Conservation (phyloP, 2,888 invertebrate genomes). For the Calameuta pallipes region DNA sequence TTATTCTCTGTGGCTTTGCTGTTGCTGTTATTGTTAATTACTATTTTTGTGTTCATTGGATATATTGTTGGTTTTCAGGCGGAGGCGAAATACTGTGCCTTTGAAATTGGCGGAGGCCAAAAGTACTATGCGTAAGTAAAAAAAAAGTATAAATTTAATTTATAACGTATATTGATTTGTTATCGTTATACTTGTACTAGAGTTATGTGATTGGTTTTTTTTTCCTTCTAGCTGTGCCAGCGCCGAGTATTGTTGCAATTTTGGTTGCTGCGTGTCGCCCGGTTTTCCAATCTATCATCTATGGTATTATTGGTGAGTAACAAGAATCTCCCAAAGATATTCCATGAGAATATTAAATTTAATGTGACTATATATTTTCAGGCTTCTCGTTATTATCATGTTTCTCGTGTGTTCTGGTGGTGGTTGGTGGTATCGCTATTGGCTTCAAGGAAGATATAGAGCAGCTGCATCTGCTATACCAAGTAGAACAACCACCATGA, state of each 20-base stretch:
- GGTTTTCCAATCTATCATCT: constrained; percentile 70
- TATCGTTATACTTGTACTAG: not conserved
- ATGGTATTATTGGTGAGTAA: constrained; percentile 70
- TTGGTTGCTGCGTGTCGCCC: constrained; percentile 69
- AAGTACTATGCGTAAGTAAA: constrained; percentile 65
- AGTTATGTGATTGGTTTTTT: not conserved
- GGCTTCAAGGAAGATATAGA: constrained; percentile 65
- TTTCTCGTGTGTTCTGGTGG: constrained; percentile 70
- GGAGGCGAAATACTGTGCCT: constrained; percentile 66
- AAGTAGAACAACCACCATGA: constrained; percentile 49
- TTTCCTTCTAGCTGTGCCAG: constrained; percentile 62
- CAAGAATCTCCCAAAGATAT: constrained; percentile 5
- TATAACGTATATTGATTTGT: not conserved
- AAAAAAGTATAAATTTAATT: not conserved
- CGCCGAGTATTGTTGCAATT: constrained; percentile 70
- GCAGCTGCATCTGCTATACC: constrained; percentile 58
- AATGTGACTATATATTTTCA: constrained; percentile 35
- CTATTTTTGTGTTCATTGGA: not conserved
- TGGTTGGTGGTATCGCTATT: constrained; percentile 70
- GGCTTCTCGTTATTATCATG: constrained; percentile 69
- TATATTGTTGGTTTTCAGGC: constrained; percentile 46
- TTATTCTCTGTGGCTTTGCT: not conserved
- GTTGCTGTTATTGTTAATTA: not conserved
- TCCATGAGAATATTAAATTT: constrained; percentile 3
- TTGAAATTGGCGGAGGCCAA: constrained; percentile 65